These are phyloP conservation scores for Bactericera cockerelli DNA, from an alignment of 1,140 invertebrate genomes.

Conservation along the genomic window DNA sequence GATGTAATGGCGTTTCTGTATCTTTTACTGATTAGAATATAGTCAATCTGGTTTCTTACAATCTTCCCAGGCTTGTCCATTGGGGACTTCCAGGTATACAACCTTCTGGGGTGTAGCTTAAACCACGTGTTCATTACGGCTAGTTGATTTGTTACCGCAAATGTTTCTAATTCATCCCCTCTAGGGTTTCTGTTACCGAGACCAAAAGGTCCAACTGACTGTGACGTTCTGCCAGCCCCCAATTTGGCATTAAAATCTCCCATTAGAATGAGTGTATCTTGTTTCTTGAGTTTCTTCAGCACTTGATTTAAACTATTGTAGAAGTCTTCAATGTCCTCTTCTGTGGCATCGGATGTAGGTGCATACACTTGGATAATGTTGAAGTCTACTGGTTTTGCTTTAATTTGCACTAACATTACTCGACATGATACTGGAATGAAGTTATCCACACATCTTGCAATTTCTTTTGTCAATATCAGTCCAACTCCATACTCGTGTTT, in stretches of 20 bases:
- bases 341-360: slow-evolving; percentile 20
- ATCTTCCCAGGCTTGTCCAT: slow-evolving; percentile 19
- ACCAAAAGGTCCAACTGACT: slow-evolving; percentile 18
- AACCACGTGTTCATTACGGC: slow-evolving; percentile 25
- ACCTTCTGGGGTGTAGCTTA: slow-evolving; percentile 22
- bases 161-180: slow-evolving; percentile 24
- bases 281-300: slow-evolving; percentile 15
- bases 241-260: slow-evolving; percentile 25
- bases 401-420: slow-evolving; percentile 17
- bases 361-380: slow-evolving; percentile 28
- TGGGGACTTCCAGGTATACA: slow-evolving; percentile 28
- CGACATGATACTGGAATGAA: slow-evolving; percentile 14
- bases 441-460: neutral
- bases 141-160: slow-evolving; percentile 24
- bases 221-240: slow-evolving; percentile 13
- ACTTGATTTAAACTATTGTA: slow-evolving; percentile 17
- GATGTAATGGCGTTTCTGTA: slow-evolving; percentile 24
- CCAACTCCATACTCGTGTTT: slow-evolving; percentile 17
- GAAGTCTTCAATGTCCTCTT: slow-evolving; percentile 22
- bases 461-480: slow-evolving; percentile 14
- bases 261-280: slow-evolving; percentile 20
- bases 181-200: slow-evolving; percentile 24
- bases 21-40: slow-evolving; percentile 24
- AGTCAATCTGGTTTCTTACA: slow-evolving; percentile 28
- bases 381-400: slow-evolving; percentile 17